Conservation (phyloP, 2,888 invertebrate species). For the Mesochorus sp. region DNA sequence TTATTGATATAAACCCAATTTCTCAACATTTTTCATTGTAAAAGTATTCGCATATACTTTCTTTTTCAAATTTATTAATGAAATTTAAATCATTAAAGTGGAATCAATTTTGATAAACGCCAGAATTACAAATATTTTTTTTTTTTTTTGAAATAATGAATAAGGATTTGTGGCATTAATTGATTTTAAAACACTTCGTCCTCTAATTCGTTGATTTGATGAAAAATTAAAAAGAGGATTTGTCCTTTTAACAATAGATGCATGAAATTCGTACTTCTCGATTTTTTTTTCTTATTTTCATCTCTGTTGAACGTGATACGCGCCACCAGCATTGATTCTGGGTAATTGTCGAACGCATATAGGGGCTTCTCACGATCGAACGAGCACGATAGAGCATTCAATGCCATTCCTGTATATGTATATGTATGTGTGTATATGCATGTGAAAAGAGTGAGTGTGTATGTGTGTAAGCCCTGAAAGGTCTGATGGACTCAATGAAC, state of each 20-base stretch:
- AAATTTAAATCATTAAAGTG: no score
- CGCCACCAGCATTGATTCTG: slow-evolving; percentile 31
- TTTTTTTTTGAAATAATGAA: no score
- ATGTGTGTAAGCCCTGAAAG: background rate
- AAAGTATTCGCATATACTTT: no score
- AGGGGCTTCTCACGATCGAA: slow-evolving; percentile 30
- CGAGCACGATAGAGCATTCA: slow-evolving; percentile 17
- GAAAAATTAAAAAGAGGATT: background rate
- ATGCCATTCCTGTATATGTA: slow-evolving; percentile 12
- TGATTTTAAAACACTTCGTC: background rate
- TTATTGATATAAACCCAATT: no score
- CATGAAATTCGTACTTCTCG: background rate
- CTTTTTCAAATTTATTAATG: no score
- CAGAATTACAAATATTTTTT: no score
- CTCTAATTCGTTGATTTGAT: no score
- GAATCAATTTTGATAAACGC: no score
- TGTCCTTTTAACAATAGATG: background rate
- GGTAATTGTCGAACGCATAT: slow-evolving; percentile 32
- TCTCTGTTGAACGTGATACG: background rate
- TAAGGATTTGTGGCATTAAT: no score
- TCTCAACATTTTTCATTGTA: no score
- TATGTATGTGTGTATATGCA: background rate
- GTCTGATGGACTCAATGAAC: slow-evolving; percentile 27
- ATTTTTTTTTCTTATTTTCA: background rate
- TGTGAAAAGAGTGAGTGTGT: no score